Evolutionary conservation across 2,888 invertebrate genomes (phyloP).

Genomic region (Aethes cnicana): DNA sequence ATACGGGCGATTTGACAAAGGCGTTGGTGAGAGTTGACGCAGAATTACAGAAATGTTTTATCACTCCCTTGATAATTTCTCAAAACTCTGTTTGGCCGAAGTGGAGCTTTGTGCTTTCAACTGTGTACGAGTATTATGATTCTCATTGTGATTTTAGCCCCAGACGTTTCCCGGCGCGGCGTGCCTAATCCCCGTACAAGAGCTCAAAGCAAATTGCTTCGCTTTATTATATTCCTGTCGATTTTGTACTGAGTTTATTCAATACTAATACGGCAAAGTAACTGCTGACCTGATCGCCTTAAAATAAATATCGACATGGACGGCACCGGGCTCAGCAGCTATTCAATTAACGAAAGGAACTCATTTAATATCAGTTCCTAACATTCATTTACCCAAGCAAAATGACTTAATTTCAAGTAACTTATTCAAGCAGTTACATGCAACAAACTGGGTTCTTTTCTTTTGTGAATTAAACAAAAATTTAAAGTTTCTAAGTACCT

Average conservation of each 20-base stretch:
- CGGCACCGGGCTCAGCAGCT: not conserved
- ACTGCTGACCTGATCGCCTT: not conserved
- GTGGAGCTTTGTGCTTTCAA: constrained; percentile 49
- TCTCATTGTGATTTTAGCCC: constrained; percentile 46
- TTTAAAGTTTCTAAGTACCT: too few relatives aligned
- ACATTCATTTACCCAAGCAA: too few relatives aligned
- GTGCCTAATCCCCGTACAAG: constrained; percentile 43
- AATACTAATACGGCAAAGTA: constrained; percentile 13
- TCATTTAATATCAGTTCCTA: too few relatives aligned
- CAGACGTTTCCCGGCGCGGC: constrained; percentile 41
- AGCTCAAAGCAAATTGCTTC: constrained; percentile 46
- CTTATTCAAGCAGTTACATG: too few relatives aligned
- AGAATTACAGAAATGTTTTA: constrained; percentile 36
- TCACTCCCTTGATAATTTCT: constrained; percentile 41
- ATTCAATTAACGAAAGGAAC: too few relatives aligned
- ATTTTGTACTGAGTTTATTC: constrained; percentile 30
- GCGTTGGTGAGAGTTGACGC: constrained; percentile 24
- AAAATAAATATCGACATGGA: constrained; percentile 6
- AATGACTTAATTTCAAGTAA: too few relatives aligned
- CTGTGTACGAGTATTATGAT: constrained; percentile 47
- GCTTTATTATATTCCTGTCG: constrained; percentile 40
- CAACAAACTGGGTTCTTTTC: too few relatives aligned
- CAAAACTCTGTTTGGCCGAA: constrained; percentile 42
- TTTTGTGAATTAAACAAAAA: too few relatives aligned
- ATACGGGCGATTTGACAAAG: constrained; percentile 30